Evolutionary conservation across 2,113 vertebrate genomes (phyloP).

Genomic region (Phalacrocorax brasilianus): DNA sequence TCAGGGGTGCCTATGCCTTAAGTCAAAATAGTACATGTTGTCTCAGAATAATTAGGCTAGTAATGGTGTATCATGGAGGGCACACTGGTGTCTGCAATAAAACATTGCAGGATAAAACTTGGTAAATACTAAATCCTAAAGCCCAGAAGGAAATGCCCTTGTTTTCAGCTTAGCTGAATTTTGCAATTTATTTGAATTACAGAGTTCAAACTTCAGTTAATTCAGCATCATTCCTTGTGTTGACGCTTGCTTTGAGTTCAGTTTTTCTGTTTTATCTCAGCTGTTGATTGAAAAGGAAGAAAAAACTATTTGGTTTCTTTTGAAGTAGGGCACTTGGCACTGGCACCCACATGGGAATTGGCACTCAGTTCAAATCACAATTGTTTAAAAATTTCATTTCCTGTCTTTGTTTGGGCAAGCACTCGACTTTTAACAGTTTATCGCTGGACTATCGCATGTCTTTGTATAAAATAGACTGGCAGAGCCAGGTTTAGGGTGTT

Average conservation of each 20-base stretch:
- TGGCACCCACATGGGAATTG: neutral
- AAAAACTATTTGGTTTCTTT: neutral
- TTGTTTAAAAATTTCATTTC: neutral
- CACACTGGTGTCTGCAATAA: neutral
- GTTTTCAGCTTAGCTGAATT: slow-evolving; percentile 79
- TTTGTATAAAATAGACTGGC: neutral
- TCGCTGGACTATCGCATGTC: neutral
- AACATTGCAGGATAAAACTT: slow-evolving; percentile 42
- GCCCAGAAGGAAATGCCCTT: slow-evolving; percentile 51
- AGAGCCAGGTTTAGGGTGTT: neutral
- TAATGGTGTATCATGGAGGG: neutral
- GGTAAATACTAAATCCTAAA: slow-evolving; percentile 52
- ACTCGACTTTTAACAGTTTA: neutral
- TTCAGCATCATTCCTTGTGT: neutral
- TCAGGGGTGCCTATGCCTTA: slow-evolving; percentile 65
- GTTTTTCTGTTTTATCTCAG: neutral
- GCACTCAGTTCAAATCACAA: neutral
- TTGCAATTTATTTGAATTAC: slow-evolving; percentile 84
- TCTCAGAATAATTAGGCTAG: slow-evolving; percentile 66
- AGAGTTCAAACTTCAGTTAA: neutral
- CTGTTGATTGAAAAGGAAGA: neutral
- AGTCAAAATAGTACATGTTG: slow-evolving; percentile 59
- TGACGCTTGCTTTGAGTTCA: neutral
- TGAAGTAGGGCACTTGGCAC: neutral
- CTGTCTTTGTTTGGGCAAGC: neutral